Conservation (phyloP, 92 coral and sea anemone species). For the Umimayanthus kanabou region DNA sequence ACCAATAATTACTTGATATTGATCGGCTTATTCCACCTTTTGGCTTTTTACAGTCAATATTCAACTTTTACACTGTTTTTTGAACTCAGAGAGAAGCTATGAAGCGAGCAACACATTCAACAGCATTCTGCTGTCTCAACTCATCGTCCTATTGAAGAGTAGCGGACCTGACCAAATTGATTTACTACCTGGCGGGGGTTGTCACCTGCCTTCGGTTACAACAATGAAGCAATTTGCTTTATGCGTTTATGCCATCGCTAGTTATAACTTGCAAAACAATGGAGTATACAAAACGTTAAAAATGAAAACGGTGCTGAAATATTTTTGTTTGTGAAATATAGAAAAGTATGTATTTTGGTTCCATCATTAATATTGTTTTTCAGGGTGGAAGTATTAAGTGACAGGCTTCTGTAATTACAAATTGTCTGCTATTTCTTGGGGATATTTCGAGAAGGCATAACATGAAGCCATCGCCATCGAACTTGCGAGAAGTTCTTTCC, state of each 20-base stretch:
- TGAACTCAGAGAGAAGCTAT: neutral
- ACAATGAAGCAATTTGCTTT: neutral
- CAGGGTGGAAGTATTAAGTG: neutral
- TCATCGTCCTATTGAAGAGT: neutral
- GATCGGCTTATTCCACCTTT: neutral
- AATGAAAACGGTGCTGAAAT: too few relatives aligned
- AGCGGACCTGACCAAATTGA: neutral
- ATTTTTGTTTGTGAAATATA: neutral
- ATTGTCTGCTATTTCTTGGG: neutral
- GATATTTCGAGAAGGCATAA: too few relatives aligned
- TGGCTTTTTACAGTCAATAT: too few relatives aligned
- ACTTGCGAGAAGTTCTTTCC: too few relatives aligned
- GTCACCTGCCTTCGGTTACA: neutral
- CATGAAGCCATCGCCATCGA: too few relatives aligned
- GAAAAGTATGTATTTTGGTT: neutral
- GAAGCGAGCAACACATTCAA: neutral
- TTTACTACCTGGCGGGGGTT: neutral
- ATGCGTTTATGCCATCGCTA: too few relatives aligned
- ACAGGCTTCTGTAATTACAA: too few relatives aligned
- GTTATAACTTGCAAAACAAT: neutral
- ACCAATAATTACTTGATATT: too few relatives aligned
- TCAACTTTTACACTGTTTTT: too few relatives aligned
- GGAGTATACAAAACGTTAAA: too few relatives aligned
- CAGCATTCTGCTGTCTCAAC: neutral
- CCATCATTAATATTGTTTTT: neutral